Base-by-base conservation (phyloP, 2,888 invertebrate genomes). In the Cistogaster globosa region DNA sequence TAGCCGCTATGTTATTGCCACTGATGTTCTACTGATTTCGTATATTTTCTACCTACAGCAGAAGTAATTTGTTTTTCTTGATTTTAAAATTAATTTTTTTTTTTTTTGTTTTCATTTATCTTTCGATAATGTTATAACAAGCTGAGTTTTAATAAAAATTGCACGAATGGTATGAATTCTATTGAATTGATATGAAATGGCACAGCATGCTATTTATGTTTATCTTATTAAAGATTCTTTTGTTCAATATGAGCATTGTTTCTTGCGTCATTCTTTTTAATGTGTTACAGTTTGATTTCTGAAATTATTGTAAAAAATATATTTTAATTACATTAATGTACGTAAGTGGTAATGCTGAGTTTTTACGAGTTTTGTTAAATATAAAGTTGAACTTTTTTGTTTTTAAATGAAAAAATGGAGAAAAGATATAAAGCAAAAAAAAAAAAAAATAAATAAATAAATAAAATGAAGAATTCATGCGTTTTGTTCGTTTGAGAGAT, bases 171-270 rank as follows among this genome's bases (percentile, higher is more conserved):
- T 6, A 69, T 45, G 53, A 22, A 63, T 71, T 79, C 53, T 36
- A 60, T 58, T 77, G 67, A n/a, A 57, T 67, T 48, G 69, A 14
- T 38, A 53, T 80, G 45, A 74, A 74, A 65, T 67, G 69, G 12
- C 20, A 63, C 48, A 12, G 20, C 36, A 42, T 65, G 71, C 5
- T 16, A 53, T 53, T 20, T 26, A 71, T n/a, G 1, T 76, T 69
- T 71, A 71, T 76, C 82, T 65, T 63, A 57, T 82, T 76, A 57
- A 76, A 71, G 63, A 81, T 75, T 75, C 75, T 75, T 75, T 76
- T 81, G 81, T 69, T 80, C 26, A 9, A 2, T 42, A 16, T 38
- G 38, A 26, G 57, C 55, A 4, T 71, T 57, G 22, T 63, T 63
- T 26, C 18, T 71, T 55, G 55, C 36, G 2, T 60, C 22, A 53